Conservation (phyloP, 2,113 vertebrate species). For the Plecturocebus donacophilus region DNA sequence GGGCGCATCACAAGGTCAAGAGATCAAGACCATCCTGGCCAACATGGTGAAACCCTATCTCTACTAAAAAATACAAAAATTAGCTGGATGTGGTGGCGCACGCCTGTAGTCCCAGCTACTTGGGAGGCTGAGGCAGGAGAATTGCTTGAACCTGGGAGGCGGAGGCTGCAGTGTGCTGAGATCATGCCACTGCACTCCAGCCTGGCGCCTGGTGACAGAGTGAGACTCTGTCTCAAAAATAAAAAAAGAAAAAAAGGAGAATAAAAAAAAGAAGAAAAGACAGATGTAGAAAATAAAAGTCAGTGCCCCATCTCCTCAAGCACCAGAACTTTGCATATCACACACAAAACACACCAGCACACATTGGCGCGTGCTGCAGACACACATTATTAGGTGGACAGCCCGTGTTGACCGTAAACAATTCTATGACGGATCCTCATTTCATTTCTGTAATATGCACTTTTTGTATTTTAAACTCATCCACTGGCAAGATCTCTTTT, state of each 20-base stretch:
- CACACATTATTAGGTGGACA: not conserved
- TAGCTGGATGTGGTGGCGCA: rapidly evolving
- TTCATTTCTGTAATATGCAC: not conserved
- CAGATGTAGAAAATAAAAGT: not conserved
- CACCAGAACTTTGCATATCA: not conserved
- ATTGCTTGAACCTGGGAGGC: too few species aligned
- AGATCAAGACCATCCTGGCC: too few species aligned
- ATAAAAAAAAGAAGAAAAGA: not conserved
- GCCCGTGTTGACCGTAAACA: not conserved
- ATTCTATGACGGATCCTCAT: not conserved
- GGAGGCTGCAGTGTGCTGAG: too few species aligned
- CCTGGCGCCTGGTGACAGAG: too few species aligned
- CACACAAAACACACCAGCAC: not conserved
- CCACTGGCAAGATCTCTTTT: not conserved
- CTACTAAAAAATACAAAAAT: too few species aligned
- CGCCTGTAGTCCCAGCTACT: too few species aligned
- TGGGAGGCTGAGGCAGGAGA: too few species aligned
- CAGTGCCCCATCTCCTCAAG: not conserved
- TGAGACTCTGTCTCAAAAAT: too few species aligned
- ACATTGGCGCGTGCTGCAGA: not conserved
- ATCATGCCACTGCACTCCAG: too few species aligned
- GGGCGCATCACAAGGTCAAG: too few species aligned
- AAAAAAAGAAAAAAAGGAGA: too few species aligned
- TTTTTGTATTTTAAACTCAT: not conserved
- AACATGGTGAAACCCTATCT: too few species aligned